phyloP scores from a whole-genome alignment of 2,888 invertebrate species.

The Aphodius sticticus region DNA sequence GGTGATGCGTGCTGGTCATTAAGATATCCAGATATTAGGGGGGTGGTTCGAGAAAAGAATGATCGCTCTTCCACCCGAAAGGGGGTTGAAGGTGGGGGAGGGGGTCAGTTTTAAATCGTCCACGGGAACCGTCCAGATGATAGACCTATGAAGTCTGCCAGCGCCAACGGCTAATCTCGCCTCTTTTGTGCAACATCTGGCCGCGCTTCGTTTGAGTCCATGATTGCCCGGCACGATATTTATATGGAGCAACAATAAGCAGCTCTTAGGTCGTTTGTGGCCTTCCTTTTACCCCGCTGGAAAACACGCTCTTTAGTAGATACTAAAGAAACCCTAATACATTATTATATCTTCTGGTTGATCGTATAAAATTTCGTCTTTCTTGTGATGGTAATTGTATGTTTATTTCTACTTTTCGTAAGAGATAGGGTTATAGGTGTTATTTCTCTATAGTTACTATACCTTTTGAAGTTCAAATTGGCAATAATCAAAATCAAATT shows the following conservation, averaged over 20 bases:
- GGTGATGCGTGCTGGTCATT: constrained; percentile 17
- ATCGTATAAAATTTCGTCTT: not conserved
- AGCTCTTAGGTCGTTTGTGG: constrained; percentile 12
- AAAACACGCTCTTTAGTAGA: not conserved
- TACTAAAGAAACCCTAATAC: not conserved
- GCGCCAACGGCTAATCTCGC: constrained; percentile 48
- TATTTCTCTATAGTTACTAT: too few relatives aligned
- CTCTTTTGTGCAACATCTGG: constrained; percentile 50
- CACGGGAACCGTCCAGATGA: constrained; percentile 45
- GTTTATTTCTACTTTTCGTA: not conserved
- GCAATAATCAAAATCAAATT: too few relatives aligned
- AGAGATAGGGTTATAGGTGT: too few relatives aligned
- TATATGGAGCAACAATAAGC: constrained; percentile 42
- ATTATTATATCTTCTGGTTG: not conserved
- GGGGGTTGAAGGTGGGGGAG: not conserved
- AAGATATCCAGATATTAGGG: constrained; percentile 18
- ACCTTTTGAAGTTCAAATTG: too few relatives aligned
- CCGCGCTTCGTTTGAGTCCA: constrained; percentile 51
- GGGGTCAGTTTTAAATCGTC: constrained; percentile 49
- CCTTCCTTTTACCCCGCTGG: constrained; percentile 10
- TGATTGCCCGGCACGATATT: constrained; percentile 55
- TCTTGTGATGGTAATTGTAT: not conserved
- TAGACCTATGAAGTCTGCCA: constrained; percentile 42
- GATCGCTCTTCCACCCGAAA: constrained; percentile 11
- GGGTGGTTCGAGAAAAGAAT: constrained; percentile 10